Evolutionary conservation across 2,797 vertebrate genomes (phyloP).

Genomic region (Setipinna tenuifilis): DNA sequence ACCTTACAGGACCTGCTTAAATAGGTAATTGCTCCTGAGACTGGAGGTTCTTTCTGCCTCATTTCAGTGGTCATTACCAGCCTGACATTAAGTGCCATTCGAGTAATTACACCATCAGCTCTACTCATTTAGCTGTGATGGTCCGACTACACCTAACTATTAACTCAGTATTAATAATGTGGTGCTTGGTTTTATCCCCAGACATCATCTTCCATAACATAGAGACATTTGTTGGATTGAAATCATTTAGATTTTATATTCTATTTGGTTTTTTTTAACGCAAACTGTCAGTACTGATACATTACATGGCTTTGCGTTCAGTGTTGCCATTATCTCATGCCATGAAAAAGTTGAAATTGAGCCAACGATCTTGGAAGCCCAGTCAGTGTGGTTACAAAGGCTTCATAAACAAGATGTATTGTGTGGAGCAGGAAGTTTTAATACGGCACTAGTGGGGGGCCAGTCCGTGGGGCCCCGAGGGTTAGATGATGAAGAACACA

Average conservation of each 20-base stretch:
- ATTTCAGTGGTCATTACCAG: slow-evolving; percentile 46
- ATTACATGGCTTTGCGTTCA: no score
- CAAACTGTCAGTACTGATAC: neutral
- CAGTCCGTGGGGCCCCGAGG: neutral
- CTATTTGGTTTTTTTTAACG: neutral
- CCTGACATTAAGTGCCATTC: slow-evolving; percentile 31
- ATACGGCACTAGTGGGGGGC: neutral
- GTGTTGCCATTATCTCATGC: neutral
- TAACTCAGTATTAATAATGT: slow-evolving; percentile 24
- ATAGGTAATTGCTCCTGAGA: slow-evolving; percentile 35
- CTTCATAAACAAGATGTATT: slow-evolving; percentile 17
- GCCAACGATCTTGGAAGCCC: neutral
- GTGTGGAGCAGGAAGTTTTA: neutral
- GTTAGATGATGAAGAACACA: neutral
- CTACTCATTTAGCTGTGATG: slow-evolving; percentile 39
- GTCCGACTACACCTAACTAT: neutral
- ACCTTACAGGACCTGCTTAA: neutral
- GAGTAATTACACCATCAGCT: slow-evolving; percentile 41
- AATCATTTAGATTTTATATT: neutral
- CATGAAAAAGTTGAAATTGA: neutral
- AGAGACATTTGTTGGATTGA: neutral
- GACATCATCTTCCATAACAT: neutral
- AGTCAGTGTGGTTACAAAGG: neutral
- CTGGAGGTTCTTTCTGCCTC: slow-evolving; percentile 26
- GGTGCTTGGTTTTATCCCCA: neutral